Base-by-base conservation (phyloP, 2,888 invertebrate species). In the Rhogogaster chlorosoma region DNA sequence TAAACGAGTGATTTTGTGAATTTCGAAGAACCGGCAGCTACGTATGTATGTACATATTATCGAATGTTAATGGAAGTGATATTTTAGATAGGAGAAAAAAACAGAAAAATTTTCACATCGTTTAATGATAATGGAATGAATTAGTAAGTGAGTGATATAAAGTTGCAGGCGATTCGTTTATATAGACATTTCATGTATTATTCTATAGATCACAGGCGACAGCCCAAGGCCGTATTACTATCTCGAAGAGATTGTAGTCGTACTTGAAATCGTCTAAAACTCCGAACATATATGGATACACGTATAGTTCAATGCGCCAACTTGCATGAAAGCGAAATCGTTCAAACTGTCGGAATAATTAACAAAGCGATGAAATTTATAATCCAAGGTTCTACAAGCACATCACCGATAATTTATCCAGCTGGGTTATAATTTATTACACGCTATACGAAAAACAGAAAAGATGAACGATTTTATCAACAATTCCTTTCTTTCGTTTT, bases 191-290 rank as follows among this genome's bases (percentile, higher is more conserved):
- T 61, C 61, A 83, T 70, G n/a, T n/a, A 26, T 57, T 26, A 49
- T 42, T 10, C 61, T 36, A n/a, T n/a, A 80, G 57, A 83, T 83
- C 42, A 9, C 3, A n/a, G 18, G 12, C 77, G 42, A 70, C 53
- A 32, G 67, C 29, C 49, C 61, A 71, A 83, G 78, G 83, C 64
- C 77, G 26, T 29, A 22, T 67, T 26, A 0, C 73, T 42, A 57
- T 57, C 38, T 29, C 85, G 22, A n/a, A 22, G 71, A 85, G 78
- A 71, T 70, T 85, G 85, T 85, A 78, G 77, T 85, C 57, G 83
- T 70, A 78, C 83, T 85, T 85, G 84, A 85, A 84, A 45, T 75
- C 53, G 49, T 49, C 75, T 73, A 53, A 82, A 73, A 80, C 57
- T n/a, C 38, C 36, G 53, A 49, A 36, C 77, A 53, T 26, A n/a